A percentile compares a stretch with the other conserved stretches of the same genome.
These are phyloP conservation scores for Theodoxus fluviatilis DNA, from an alignment of 2,888 invertebrate genomes.

Conservation along the genomic window DNA sequence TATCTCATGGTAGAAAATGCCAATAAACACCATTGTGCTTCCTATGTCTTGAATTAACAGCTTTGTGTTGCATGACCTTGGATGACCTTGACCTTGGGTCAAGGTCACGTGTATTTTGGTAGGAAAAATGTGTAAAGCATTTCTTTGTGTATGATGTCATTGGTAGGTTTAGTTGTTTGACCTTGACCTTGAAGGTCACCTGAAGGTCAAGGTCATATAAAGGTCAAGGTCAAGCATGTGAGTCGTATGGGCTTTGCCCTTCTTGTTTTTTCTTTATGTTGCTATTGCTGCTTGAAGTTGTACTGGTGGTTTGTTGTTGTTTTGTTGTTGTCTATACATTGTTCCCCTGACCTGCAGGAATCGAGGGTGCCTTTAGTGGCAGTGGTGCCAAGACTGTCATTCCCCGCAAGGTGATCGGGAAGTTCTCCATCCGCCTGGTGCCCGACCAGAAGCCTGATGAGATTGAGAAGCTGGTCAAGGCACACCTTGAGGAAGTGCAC, in stretches of 20 bases:
- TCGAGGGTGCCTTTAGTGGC: constrained; percentile 92
- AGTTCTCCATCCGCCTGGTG: constrained; percentile 96
- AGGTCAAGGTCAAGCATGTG: too few relatives aligned
- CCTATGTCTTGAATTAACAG: too few relatives aligned
- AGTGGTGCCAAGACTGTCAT: constrained; percentile 93
- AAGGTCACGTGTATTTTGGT: not conserved
- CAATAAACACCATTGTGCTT: too few relatives aligned
- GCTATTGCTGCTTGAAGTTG: not conserved
- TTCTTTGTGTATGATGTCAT: too few relatives aligned
- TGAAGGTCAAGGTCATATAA: too few relatives aligned
- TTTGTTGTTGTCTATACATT: not conserved
- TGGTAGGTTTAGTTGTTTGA: not conserved
- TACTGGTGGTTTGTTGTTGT: not conserved
- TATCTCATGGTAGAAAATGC: too few relatives aligned
- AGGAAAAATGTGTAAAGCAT: not conserved
- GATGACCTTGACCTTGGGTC: too few relatives aligned
- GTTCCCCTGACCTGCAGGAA: constrained; percentile 67
- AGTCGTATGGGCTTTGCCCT: too few relatives aligned
- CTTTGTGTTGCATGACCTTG: too few relatives aligned
- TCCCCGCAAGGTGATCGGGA: constrained; percentile 81
- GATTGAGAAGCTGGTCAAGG: constrained; percentile 80
- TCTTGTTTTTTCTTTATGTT: not conserved
- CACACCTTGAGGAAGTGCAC: constrained; percentile 81
- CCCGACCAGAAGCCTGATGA: constrained; percentile 88
- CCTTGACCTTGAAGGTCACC: not conserved